Conservation (phyloP, 2,113 vertebrate species). For the Micronycteris hirsuta region DNA sequence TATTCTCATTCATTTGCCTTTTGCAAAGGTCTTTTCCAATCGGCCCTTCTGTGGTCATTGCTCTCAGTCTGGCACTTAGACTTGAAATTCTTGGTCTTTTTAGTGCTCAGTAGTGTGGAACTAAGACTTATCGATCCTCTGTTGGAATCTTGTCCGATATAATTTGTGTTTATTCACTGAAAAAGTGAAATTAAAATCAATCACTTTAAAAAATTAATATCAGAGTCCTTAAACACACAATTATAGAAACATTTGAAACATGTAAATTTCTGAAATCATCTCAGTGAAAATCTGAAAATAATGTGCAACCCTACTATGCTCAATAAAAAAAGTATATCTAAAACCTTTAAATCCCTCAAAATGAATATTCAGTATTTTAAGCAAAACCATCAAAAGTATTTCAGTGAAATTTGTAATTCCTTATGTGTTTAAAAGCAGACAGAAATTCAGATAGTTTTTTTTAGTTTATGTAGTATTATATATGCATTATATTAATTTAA, state of each 20-base stretch:
- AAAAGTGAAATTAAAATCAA: conserved; percentile 1
- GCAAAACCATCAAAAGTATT: background rate
- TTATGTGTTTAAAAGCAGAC: background rate
- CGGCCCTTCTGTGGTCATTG: rapidly evolving
- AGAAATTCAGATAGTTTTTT: background rate
- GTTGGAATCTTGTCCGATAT: background rate
- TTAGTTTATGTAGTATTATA: background rate
- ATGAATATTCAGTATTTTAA: background rate
- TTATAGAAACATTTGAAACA: background rate
- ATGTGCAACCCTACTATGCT: background rate
- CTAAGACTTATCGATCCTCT: background rate
- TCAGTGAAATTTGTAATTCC: background rate
- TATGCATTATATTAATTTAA: background rate
- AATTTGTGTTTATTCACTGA: conserved; percentile 22
- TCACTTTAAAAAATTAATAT: conserved; percentile 6
- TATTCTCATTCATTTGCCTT: background rate
- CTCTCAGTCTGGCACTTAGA: background rate
- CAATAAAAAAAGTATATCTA: background rate
- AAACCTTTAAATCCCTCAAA: background rate
- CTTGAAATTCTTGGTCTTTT: background rate
- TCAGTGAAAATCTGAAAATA: background rate
- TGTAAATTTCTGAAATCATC: background rate
- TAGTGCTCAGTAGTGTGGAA: background rate
- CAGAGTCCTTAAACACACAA: background rate
- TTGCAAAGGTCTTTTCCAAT: background rate